phyloP scores from a whole-genome alignment of 2,888 invertebrate species.

The Xestia sexstrigata region DNA sequence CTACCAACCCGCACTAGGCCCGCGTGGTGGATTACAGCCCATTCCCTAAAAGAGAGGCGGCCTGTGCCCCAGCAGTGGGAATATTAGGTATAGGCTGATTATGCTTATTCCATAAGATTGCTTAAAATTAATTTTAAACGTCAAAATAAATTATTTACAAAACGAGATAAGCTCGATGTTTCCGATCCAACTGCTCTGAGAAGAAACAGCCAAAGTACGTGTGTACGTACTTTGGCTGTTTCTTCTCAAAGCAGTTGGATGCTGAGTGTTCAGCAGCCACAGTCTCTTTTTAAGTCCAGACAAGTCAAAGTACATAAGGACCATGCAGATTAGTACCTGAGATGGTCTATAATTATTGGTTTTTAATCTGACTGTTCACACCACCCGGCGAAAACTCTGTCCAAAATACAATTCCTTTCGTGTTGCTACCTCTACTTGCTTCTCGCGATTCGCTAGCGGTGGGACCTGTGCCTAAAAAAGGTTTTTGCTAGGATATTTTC shows the following conservation, averaged over 20 bases:
- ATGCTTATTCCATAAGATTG: not conserved
- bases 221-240: too few relatives aligned
- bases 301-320: not conserved
- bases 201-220: not conserved
- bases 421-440: too few relatives aligned
- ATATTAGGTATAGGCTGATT: too few relatives aligned
- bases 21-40: too few relatives aligned
- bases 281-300: not conserved
- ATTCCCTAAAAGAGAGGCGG: too few relatives aligned
- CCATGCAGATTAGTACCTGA: not conserved
- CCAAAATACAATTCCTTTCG: not conserved
- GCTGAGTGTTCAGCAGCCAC: too few relatives aligned
- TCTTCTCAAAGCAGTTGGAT: too few relatives aligned
- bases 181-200: not conserved
- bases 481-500: constrained; percentile 37
- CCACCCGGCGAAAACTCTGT: not conserved
- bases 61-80: too few relatives aligned
- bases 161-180: not conserved
- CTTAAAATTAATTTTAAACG: not conserved
- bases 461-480: not conserved
- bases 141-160: not conserved
- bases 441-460: not conserved
- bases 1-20: too few relatives aligned
- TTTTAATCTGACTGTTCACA: not conserved
- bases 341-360: not conserved